These are phyloP conservation scores for Micrasema minimum DNA, from an alignment of 1,140 invertebrate genomes.

Conservation along the genomic window DNA sequence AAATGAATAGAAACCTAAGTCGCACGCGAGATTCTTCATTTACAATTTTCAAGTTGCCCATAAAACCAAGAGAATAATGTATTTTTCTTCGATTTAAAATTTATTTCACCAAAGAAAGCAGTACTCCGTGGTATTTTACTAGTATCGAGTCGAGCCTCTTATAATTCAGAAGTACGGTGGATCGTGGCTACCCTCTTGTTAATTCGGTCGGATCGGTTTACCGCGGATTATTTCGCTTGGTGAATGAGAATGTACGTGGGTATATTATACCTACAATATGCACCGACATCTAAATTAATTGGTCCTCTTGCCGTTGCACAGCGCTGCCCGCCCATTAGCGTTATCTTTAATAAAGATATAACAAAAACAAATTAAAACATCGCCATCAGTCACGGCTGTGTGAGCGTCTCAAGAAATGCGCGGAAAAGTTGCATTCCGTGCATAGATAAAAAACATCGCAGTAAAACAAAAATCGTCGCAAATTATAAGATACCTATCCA, in stretches of 20 bases:
- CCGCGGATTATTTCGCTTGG: constrained; percentile 5
- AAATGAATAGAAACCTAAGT: too few species aligned
- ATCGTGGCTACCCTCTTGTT: constrained; percentile 32
- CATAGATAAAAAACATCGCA: too few species aligned
- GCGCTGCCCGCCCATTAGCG: not conserved
- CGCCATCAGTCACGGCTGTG: not conserved
- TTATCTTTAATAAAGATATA: constrained; percentile 18
- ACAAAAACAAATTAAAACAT: constrained; percentile 14
- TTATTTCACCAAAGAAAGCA: too few species aligned
- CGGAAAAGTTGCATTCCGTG: too few species aligned
- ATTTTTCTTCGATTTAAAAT: not conserved
- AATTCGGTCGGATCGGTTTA: constrained; percentile 39
- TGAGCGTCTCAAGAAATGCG: not conserved
- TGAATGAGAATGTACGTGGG: not conserved
- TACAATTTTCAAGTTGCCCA: constrained; percentile 3
- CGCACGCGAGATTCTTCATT: too few species aligned
- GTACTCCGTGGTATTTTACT: too few species aligned
- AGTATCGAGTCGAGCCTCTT: too few species aligned
- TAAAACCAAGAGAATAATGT: too few species aligned
- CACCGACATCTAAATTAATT: constrained; percentile 21
- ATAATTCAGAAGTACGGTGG: too few species aligned
- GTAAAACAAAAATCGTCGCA: too few species aligned
- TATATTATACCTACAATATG: not conserved
- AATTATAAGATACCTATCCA: too few species aligned
- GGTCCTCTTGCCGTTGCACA: not conserved